A percentile compares a stretch with the other conserved stretches of the same genome.
phyloP scores from a whole-genome alignment of 1,140 invertebrate species.

The Phocides pigmalion region DNA sequence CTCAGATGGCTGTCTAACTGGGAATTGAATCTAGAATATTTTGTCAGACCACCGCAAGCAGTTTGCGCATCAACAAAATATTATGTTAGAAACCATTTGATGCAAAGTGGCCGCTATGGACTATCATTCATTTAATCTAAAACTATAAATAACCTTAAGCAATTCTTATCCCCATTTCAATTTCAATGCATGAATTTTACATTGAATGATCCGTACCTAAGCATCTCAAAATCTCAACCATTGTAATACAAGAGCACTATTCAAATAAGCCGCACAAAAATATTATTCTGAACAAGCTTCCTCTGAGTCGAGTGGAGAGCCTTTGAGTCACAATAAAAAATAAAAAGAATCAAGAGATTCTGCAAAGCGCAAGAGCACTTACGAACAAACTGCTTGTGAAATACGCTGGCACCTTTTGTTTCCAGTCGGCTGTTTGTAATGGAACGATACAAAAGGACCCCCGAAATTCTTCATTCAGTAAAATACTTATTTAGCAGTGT shows the following conservation, averaged over 20 bases:
- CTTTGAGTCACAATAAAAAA: constrained; percentile 50
- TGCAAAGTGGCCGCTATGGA: no score
- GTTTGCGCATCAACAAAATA: no score
- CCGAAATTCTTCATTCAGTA: constrained; percentile 28
- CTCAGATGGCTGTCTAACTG: no score
- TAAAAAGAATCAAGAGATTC: constrained; percentile 52
- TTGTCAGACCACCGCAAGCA: no score
- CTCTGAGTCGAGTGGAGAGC: constrained; percentile 42
- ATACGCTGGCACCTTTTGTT: constrained; percentile 38
- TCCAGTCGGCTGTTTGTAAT: constrained; percentile 26
- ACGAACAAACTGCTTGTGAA: constrained; percentile 40
- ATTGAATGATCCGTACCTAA: constrained; percentile 8
- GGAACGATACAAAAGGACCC: constrained; percentile 25
- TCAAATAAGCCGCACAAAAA: constrained; percentile 37
- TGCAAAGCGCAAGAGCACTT: constrained; percentile 45
- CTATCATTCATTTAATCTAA: no score
- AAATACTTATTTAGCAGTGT: constrained; percentile 3
- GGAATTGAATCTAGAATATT: no score
- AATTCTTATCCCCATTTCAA: no score
- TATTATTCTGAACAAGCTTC: constrained; percentile 43
- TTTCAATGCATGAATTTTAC: no score
- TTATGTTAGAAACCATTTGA: no score
- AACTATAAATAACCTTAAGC: no score
- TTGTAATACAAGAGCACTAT: constrained; percentile 7
- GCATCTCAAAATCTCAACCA: not conserved